Evolutionary conservation across 2,888 invertebrate genomes (phyloP).

Genomic region (Kuschelorhynchus macadamiae): DNA sequence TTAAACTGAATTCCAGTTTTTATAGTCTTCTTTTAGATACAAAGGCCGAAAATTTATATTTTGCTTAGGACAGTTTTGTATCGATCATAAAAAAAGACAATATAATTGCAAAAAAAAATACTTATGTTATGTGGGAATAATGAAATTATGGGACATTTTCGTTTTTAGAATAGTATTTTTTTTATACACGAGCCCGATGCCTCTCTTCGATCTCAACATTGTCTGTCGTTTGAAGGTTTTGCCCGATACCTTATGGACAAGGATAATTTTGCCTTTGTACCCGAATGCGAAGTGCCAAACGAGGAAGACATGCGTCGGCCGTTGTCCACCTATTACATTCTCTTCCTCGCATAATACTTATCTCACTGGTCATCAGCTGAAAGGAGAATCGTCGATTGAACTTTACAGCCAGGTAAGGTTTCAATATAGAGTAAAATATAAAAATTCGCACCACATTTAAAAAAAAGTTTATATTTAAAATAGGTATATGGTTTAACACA

Average conservation of each 20-base stretch:
- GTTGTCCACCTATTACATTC: conserved; percentile 91
- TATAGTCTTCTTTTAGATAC: too few relatives aligned
- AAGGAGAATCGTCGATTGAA: conserved; percentile 95
- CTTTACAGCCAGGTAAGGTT: conserved; percentile 91
- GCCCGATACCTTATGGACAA: conserved; percentile 92
- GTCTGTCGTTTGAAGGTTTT: conserved; percentile 94
- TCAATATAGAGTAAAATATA: too few relatives aligned
- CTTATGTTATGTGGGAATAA: too few relatives aligned
- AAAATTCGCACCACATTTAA: too few relatives aligned
- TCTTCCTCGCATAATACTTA: conserved; percentile 97
- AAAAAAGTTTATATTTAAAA: too few relatives aligned
- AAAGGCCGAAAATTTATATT: too few relatives aligned
- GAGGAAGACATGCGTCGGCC: conserved; percentile 88
- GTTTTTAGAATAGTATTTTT: conserved; percentile 10
- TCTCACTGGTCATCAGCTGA: conserved; percentile 90
- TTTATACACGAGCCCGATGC: conserved; percentile 88
- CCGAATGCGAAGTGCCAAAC: conserved; percentile 77
- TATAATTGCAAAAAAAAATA: background rate
- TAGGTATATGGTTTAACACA: too few relatives aligned
- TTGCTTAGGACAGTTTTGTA: too few relatives aligned
- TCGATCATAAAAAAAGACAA: too few relatives aligned
- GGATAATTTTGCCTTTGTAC: conserved; percentile 91
- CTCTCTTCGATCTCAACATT: conserved; percentile 80
- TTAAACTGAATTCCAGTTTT: too few relatives aligned
- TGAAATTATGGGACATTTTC: too few relatives aligned